Evolutionary conservation across 2,797 vertebrate genomes (phyloP).

Genomic region (Clamator glandarius): DNA sequence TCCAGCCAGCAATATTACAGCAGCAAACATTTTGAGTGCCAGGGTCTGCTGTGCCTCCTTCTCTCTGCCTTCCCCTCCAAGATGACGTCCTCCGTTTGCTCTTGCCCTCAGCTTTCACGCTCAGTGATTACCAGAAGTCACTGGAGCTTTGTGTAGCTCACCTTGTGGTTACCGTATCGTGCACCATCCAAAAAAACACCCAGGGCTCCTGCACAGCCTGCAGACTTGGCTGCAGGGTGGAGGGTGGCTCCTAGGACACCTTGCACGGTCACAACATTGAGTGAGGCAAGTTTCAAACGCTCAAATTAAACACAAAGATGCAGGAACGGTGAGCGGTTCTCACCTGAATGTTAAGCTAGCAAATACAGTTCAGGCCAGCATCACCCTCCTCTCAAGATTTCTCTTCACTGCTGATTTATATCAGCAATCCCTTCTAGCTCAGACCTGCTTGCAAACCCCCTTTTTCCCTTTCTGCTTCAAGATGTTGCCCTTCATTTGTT

Average conservation of each 20-base stretch:
- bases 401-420: not conserved
- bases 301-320: rapidly evolving
- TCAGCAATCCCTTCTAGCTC: not conserved
- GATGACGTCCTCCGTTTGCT: not conserved
- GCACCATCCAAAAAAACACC: not conserved
- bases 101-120: constrained; percentile 4
- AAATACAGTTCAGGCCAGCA: rapidly evolving
- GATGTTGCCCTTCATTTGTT: not conserved
- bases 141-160: not conserved
- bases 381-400: not conserved
- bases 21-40: not conserved
- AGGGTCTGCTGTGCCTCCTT: constrained; percentile 15
- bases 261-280: rapidly evolving
- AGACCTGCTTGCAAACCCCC: not conserved
- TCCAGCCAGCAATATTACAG: not conserved
- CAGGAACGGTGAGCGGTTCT: rapidly evolving
- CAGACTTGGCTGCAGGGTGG: rapidly evolving
- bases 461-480: not conserved
- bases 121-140: not conserved
- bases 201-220: not conserved
- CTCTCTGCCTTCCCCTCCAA: not conserved
- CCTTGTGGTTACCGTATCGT: rapidly evolving
- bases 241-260: rapidly evolving
- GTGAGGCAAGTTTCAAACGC: rapidly evolving
- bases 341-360: rapidly evolving